Evolutionary conservation across 2,797 vertebrate genomes (phyloP).

Genomic region (Trichosurus vulpecula): DNA sequence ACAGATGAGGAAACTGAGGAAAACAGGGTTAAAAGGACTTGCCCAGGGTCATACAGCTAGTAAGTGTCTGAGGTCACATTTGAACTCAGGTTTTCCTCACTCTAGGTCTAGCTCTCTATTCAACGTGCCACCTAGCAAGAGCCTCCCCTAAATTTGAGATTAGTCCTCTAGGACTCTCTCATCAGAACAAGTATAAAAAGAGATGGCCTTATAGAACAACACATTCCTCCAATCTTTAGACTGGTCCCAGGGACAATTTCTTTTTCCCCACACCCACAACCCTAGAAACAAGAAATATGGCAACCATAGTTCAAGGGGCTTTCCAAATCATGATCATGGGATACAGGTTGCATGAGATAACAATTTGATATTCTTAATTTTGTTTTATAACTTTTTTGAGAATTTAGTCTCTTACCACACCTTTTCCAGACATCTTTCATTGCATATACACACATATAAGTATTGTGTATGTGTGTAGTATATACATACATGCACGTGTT

Average conservation of each 20-base stretch:
- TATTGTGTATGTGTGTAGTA: no score
- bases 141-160: not conserved
- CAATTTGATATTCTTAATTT: constrained; percentile 7
- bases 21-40: not conserved
- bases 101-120: no score
- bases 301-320: constrained; percentile 21
- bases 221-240: constrained; percentile 17
- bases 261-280: not conserved
- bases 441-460: not conserved
- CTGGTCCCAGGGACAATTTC: constrained; percentile 10
- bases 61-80: not conserved
- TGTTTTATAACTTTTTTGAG: constrained; percentile 13
- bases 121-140: not conserved
- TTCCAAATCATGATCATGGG: constrained; percentile 22
- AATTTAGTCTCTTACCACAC: not conserved
- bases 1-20: not conserved
- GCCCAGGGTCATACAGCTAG: not conserved
- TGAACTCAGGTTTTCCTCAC: not conserved
- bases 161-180: not conserved
- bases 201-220: not conserved
- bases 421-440: not conserved
- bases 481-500: no score
- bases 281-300: not conserved
- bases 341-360: not conserved
- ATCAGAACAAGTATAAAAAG: not conserved